These are phyloP conservation scores for Tanytarsus gracilentus DNA, from an alignment of 2,888 invertebrate genomes.

Conservation along the genomic window DNA sequence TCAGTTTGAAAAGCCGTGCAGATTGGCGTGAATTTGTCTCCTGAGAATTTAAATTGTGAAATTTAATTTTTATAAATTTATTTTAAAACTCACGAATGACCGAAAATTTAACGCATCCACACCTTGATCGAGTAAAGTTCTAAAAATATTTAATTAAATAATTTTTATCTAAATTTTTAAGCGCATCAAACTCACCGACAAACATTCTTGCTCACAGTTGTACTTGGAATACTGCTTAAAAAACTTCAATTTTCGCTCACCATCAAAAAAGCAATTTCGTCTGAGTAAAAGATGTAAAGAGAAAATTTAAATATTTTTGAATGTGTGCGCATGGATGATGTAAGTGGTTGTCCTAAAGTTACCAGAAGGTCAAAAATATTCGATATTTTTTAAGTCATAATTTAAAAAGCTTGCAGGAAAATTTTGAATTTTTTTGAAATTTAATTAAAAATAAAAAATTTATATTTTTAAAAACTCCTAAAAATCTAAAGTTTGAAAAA, in stretches of 20 bases:
- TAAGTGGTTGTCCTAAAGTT: too few relatives aligned
- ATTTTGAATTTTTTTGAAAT: too few relatives aligned
- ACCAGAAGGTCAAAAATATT: too few relatives aligned
- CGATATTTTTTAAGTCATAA: too few relatives aligned
- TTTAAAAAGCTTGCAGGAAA: too few relatives aligned
- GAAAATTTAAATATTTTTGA: too few relatives aligned
- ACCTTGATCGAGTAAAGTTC: not conserved
- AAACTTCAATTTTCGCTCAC: not conserved
- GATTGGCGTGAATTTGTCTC: not conserved
- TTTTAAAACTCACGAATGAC: slow-evolving; percentile 3
- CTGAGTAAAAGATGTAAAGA: not conserved
- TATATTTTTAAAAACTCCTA: too few relatives aligned
- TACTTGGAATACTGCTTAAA: slow-evolving; percentile 16
- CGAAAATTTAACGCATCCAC: slow-evolving; percentile 9
- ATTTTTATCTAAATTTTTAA: not conserved
- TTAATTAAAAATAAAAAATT: too few relatives aligned
- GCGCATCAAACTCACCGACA: slow-evolving; percentile 5
- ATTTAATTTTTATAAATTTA: not conserved
- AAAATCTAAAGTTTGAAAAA: too few relatives aligned
- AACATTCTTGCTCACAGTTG: slow-evolving; percentile 17
- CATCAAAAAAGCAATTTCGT: slow-evolving; percentile 17
- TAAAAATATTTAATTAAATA: not conserved
- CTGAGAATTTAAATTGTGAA: not conserved
- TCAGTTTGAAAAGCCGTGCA: not conserved
- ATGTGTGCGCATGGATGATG: too few relatives aligned